A percentile compares a stretch with the other conserved stretches of the same genome.
Evolutionary conservation across 1,140 invertebrate species (phyloP).

Genomic region (Calephelis virginiensis): DNA sequence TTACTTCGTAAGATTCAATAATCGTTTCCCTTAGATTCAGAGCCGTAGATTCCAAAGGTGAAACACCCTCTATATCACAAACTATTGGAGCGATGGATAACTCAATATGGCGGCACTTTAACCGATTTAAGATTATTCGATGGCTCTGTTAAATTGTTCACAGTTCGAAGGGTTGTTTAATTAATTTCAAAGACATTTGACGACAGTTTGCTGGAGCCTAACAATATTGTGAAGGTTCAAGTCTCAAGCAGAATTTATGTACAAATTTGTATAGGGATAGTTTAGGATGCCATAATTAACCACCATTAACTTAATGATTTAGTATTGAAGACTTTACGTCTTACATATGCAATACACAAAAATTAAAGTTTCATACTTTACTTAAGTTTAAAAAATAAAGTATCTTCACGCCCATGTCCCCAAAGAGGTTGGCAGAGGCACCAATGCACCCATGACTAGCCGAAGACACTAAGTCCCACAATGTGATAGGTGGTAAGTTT

Average conservation of each 20-base stretch:
- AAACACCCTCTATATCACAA: constrained; percentile 51
- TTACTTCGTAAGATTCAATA: background rate
- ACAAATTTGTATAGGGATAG: constrained; percentile 1
- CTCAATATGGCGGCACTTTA: constrained; percentile 50
- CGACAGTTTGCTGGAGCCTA: constrained; percentile 28
- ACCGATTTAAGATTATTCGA: constrained; percentile 55
- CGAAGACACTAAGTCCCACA: no score
- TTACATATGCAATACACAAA: no score
- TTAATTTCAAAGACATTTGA: constrained; percentile 45
- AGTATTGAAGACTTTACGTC: no score
- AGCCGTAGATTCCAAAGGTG: constrained; percentile 3
- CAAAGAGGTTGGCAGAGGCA: no score
- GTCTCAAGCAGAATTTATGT: constrained; percentile 2
- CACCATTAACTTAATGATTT: background rate
- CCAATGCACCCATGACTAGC: no score
- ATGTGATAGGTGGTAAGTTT: no score
- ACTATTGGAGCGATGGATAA: constrained; percentile 50
- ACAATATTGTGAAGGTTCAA: constrained; percentile 19
- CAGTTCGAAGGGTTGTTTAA: constrained; percentile 45
- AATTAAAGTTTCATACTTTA: no score
- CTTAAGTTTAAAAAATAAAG: no score
- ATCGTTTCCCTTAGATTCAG: background rate
- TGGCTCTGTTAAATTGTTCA: constrained; percentile 49
- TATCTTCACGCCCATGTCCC: no score
- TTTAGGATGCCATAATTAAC: background rate